Conservation (phyloP, 2,113 vertebrate species). For the Muntiacus muntjak region DNA sequence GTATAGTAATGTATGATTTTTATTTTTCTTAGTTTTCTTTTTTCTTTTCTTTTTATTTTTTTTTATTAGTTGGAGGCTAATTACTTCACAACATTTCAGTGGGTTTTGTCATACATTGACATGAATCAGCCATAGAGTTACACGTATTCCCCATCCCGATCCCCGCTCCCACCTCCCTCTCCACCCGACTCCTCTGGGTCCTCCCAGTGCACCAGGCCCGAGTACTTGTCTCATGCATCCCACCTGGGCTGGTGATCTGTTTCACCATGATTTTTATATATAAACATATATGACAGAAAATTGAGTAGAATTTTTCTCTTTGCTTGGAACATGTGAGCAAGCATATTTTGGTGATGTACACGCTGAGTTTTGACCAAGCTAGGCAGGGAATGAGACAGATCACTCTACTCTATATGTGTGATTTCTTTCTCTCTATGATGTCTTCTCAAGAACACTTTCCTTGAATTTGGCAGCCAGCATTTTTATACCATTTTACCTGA, state of each 20-base stretch:
- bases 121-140: too few relatives aligned
- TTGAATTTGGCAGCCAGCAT: background rate
- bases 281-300: background rate
- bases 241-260: too few relatives aligned
- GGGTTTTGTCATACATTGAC: too few relatives aligned
- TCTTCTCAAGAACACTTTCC: background rate
- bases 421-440: background rate
- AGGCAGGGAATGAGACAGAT: background rate
- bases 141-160: too few relatives aligned
- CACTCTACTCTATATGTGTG: background rate
- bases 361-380: background rate
- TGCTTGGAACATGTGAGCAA: background rate
- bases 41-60: too few relatives aligned
- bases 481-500: background rate
- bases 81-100: too few relatives aligned
- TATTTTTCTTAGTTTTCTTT: background rate
- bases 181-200: too few relatives aligned
- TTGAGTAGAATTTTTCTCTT: background rate
- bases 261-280: background rate
- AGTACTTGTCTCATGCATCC: too few relatives aligned
- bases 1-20: background rate
- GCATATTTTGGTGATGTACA: background rate
- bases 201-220: too few relatives aligned
- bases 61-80: too few relatives aligned
- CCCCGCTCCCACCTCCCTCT: too few relatives aligned